phyloP scores from a whole-genome alignment of 1,140 invertebrate genomes.

The Camponotus pennsylvanicus region DNA sequence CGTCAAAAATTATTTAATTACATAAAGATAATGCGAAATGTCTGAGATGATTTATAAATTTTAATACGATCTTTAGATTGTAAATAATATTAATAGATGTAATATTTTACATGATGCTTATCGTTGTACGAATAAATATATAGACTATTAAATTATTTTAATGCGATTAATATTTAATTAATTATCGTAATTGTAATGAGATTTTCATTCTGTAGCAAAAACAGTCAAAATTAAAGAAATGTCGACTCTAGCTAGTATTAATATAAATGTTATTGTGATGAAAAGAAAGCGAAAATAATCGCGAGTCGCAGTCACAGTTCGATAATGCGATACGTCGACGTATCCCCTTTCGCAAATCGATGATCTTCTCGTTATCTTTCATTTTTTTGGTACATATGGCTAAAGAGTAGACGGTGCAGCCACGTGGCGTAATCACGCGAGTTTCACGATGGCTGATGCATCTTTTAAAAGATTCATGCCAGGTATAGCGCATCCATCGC shows the following conservation, averaged over 20 bases:
- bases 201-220: neutral
- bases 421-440: conserved; percentile 72
- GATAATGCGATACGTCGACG: neutral
- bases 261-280: neutral
- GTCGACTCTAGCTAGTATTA: neutral
- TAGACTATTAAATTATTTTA: neutral
- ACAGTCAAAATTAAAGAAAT: conserved; percentile 1
- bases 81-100: neutral
- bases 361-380: conserved; percentile 29
- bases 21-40: neutral
- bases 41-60: neutral
- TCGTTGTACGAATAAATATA: neutral
- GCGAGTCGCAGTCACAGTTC: neutral
- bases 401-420: conserved; percentile 44
- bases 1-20: conserved; percentile 1
- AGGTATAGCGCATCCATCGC: conserved; percentile 44
- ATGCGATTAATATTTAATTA: neutral
- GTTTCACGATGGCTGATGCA: conserved; percentile 24
- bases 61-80: neutral
- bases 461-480: conserved; percentile 56
- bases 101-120: neutral
- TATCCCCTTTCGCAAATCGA: conserved; percentile 32
- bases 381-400: conserved; percentile 35
- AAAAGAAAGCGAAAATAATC: neutral
- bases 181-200: neutral